Evolutionary conservation across 2,888 invertebrate species (phyloP), one percentile per base, ranked within the genome.

Genomic region (Agrochola circellaris): DNA sequence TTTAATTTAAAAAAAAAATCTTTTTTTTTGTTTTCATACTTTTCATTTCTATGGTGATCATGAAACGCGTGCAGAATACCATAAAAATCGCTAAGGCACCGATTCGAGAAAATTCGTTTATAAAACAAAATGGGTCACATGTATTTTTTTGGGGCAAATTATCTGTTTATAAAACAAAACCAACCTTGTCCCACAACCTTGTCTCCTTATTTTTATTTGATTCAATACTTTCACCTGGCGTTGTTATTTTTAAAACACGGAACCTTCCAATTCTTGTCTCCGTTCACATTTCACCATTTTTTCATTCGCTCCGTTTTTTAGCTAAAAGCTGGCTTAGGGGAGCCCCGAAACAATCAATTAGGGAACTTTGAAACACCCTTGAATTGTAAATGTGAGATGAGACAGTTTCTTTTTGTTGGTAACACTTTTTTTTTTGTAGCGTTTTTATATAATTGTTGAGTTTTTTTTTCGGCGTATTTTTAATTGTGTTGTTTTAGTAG

Each of bases 291-390:
- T 89, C 69, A 74, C 86, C 58, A 80, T 84, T 87, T 88, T 79
- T 85, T 86, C n/a, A 61, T 62, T 56, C 26, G 0, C 82, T 88
- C 74, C 81, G 84, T 89, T 92, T 93, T 91, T 90, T 85, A 86
- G 60, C 88, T 91, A 91, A 93, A 93, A 93, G 91, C 91, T 88
- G 92, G 92, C 94, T 94, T 93, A 93, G 88, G 92, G 91, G 91
- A 90, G 89, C 90, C 89, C 92, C 88, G 90, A 93, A 95, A 95
- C 94, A 95, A 95, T 95, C 95, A 95, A 95, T 95, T 95, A 95
- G 90, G 92, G 91, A 94, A 94, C 92, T 95, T 95, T 91, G 91
- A 91, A 78, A 92, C 92, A 92, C 93, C 91, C 93, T 93, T 93
- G 94, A 95, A 95, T 95, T 95, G 94, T 93, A 95, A 95, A 95